Percentiles rank a stretch among this genome's conserved stretches.
Conservation (phyloP, 1,140 invertebrate genomes). For the Dendroctonus valens region DNA sequence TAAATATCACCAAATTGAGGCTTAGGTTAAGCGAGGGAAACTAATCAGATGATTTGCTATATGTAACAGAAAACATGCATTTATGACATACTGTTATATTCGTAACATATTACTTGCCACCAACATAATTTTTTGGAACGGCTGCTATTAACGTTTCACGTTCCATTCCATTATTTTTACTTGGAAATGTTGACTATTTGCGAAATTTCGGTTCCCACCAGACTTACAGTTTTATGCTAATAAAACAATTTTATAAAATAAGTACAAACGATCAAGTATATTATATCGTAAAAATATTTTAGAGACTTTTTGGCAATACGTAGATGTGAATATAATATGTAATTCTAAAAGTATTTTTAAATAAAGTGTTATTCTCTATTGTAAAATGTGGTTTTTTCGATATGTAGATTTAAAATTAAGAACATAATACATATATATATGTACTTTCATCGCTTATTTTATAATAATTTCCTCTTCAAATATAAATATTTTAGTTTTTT, state of each 20-base stretch:
- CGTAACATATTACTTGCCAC: too few species aligned
- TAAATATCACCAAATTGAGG: too few species aligned
- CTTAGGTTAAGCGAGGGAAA: too few species aligned
- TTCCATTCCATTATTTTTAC: too few species aligned
- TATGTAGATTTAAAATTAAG: constrained; percentile 1
- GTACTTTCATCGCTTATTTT: background rate
- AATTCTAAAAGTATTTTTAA: constrained; percentile 1
- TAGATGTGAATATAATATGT: background rate
- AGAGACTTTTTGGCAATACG: constrained; percentile 4
- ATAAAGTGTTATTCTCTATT: constrained; percentile 1
- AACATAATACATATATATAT: background rate
- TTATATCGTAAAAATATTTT: constrained; percentile 11
- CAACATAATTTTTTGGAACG: too few species aligned
- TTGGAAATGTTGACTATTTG: too few species aligned
- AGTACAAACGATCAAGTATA: background rate
- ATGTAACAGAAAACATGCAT: too few species aligned
- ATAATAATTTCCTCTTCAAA: background rate
- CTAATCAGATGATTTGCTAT: too few species aligned
- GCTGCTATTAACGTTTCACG: too few species aligned
- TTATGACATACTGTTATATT: too few species aligned
- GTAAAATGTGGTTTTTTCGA: background rate
- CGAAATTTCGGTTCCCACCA: too few species aligned
- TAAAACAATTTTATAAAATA: background rate
- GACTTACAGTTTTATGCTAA: too few species aligned
- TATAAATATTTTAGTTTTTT: background rate